Evolutionary conservation across 1,140 invertebrate species (phyloP), one percentile per base, ranked within the genome.

Genomic region (Harlomillsia oculata): DNA sequence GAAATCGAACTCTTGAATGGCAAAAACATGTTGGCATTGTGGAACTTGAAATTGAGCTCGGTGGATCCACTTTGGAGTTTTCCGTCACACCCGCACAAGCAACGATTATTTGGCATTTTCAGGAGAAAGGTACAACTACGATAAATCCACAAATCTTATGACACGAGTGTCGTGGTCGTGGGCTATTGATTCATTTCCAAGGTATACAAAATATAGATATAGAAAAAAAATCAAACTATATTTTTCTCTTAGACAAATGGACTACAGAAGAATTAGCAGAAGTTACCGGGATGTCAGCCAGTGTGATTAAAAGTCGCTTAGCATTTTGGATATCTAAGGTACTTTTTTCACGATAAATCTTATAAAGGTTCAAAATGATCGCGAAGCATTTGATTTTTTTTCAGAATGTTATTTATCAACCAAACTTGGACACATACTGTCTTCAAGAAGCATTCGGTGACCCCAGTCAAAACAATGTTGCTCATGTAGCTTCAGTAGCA

Each of bases 101-200:
- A 0, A 88, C 91, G 0, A 86, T 98, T 48, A 88, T 99, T 54
- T 84, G 89, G 76, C 83, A 95, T 71, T 99, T 97, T 72, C 84
- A 97, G 75, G 80, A 86, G 66, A 88, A 92, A 75, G 78, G 83
- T 85, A 74, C n/a, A n/a, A n/a, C n/a, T n/a, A n/a, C n/a, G n/a
- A n/a, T n/a, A n/a, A n/a, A n/a, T n/a, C n/a, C 71, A 43, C 30
- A 51, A 51, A n/a, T 21, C 11, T 16, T 21, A 9, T 51, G 11
- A 36, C n/a, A 5, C n/a, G n/a, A n/a, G n/a, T n/a, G n/a, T n/a
- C n/a, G n/a, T n/a, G n/a, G n/a, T n/a, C n/a, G n/a, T n/a, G n/a
- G n/a, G n/a, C n/a, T n/a, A n/a, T n/a, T n/a, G n/a, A n/a, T n/a
- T n/a, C n/a, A n/a, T n/a, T n/a, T n/a, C n/a, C n/a, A n/a, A n/a